Conservation (phyloP, 2,113 vertebrate genomes). For the Narcine bancroftii region DNA sequence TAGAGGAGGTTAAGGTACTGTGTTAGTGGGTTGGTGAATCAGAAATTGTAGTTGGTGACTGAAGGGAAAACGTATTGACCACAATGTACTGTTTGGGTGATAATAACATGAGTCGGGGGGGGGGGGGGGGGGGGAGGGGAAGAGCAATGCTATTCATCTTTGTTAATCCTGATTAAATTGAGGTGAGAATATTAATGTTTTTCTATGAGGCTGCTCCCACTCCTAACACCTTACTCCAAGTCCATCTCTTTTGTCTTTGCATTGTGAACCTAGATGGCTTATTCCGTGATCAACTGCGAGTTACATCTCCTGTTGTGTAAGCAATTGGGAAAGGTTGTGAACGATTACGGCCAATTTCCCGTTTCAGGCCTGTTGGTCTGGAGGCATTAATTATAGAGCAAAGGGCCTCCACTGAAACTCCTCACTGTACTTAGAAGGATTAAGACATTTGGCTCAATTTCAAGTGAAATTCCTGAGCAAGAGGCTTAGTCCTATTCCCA, state of each 20-base stretch:
- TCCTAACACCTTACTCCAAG: neutral
- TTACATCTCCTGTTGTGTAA: constrained; percentile 20
- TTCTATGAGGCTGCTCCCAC: neutral
- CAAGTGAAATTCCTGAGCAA: constrained; percentile 45
- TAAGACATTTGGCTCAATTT: constrained; percentile 42
- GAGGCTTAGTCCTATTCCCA: constrained; percentile 43
- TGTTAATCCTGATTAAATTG: neutral
- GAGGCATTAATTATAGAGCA: constrained; percentile 29
- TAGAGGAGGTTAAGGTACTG: neutral
- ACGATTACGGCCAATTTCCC: constrained; percentile 31
- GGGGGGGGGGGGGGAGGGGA: too few relatives aligned
- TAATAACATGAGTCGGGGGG: neutral
- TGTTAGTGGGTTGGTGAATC: neutral
- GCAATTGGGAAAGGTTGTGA: constrained; percentile 36
- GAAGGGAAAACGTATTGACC: neutral
- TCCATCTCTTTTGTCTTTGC: neutral
- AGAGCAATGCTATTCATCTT: neutral
- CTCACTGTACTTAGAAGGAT: constrained; percentile 32
- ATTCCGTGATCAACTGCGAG: neutral
- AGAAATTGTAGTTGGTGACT: neutral
- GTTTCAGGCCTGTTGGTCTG: constrained; percentile 27
- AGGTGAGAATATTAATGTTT: neutral
- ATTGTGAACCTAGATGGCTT: neutral
- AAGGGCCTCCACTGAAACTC: constrained; percentile 27
- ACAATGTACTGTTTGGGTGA: neutral